Evolutionary conservation across 2,888 invertebrate species (phyloP), one percentile per base, ranked within the genome.

Genomic region (Prenolepis imparis): DNA sequence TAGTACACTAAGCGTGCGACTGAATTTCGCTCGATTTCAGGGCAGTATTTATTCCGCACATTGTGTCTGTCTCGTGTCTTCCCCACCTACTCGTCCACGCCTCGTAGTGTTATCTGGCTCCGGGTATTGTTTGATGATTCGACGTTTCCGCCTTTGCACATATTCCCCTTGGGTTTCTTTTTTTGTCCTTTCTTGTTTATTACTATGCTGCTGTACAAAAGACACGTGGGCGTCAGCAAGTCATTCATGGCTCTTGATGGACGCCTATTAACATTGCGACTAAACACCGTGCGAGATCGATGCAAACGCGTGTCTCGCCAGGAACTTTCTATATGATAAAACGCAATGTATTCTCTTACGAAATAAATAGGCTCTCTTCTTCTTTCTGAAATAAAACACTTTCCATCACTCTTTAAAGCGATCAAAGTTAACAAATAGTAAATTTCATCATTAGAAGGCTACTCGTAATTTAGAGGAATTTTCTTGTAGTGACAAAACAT

Each of bases 21-120:
- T 93, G 93, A 92, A 92, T 90, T 91, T 89, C 88, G 88, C 89
- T 91, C 90, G 90, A 92, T 92, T 93, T 93, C 91, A 91, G 90
- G 88, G 91, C 91, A 91, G 90, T 93, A 93, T 93, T 93, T 93
- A 93, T 93, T 92, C 91, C 84, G 70, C 89, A 9, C 52, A 89
- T 92, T 89, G 91, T 88, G 86, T 52, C 52, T 87, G 86, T 89
- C 89, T 87, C 88, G 82, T 84, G 73, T 80, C 77, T 87, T 92
- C 92, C 92, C 92, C 92, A 92, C 92, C 90, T 90, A 88, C 86
- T 80, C 84, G 88, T 88, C 86, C 72, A 78, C 84, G 86, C 86
- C 84, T 84, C 86, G 83, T 68, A 67, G 85, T 86, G 86, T 91
- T 91, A 91, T 90, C 90, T 90, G 67, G 77, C 86, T 82, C 89